These are phyloP conservation scores for Laterallus jamaicensis DNA, from an alignment of 2,113 vertebrate species.

Conservation along the genomic window DNA sequence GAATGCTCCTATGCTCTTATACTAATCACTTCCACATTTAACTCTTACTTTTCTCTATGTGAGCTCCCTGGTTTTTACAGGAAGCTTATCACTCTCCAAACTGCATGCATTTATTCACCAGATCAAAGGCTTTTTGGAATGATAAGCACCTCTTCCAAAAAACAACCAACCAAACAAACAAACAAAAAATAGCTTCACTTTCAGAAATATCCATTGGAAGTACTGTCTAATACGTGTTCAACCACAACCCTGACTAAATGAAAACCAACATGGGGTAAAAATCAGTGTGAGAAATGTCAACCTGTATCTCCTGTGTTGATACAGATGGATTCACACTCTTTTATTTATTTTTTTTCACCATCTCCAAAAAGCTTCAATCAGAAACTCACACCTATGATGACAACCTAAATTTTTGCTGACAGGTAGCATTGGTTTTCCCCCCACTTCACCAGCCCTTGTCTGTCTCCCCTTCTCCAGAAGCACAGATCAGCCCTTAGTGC, in stretches of 20 bases:
- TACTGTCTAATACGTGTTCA: not conserved
- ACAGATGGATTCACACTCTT: not conserved
- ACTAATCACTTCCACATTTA: conserved; percentile 46
- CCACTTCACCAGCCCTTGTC: not conserved
- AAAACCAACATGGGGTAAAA: not conserved
- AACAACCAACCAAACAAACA: not conserved
- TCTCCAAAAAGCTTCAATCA: not conserved
- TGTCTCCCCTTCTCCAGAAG: not conserved
- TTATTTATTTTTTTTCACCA: not conserved
- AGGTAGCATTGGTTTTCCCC: not conserved
- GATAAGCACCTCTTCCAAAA: not conserved
- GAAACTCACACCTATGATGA: not conserved
- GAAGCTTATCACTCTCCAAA: not conserved
- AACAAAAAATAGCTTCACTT: not conserved
- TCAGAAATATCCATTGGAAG: not conserved
- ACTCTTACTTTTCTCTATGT: not conserved
- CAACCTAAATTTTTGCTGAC: not conserved
- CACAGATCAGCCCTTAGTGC: not conserved
- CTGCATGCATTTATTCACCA: not conserved
- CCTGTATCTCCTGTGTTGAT: not conserved
- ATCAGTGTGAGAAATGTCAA: not conserved
- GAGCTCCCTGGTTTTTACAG: not conserved
- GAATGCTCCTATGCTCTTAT: not conserved
- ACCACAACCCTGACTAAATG: not conserved
- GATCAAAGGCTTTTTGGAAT: not conserved